A percentile compares a stretch with the other conserved stretches of the same genome.
phyloP scores from a whole-genome alignment of 1,140 invertebrate genomes.

The Prorops nasuta region DNA sequence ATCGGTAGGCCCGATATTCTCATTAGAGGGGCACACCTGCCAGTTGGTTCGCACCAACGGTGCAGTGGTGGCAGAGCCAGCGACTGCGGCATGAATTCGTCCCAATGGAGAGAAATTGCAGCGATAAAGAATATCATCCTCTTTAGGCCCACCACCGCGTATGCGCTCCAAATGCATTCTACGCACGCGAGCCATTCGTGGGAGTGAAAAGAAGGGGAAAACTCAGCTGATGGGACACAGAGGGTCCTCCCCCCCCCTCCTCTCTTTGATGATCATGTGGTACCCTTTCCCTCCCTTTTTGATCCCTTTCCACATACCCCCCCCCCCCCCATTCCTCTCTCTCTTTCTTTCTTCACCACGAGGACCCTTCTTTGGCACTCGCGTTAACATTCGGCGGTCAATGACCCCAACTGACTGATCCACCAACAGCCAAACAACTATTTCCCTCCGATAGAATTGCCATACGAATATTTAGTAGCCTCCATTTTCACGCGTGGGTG shows the following conservation, averaged over 20 bases:
- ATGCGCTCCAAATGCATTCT: constrained; percentile 42
- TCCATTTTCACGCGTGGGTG: no score
- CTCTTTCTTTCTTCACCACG: constrained; percentile 15
- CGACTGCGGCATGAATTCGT: constrained; percentile 25
- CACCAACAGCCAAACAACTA: constrained; percentile 49
- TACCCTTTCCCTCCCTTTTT: constrained; percentile 12
- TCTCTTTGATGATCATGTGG: no score
- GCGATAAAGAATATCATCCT: constrained; percentile 33
- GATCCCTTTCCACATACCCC: not conserved
- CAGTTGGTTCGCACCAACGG: constrained; percentile 20
- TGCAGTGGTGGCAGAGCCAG: not conserved
- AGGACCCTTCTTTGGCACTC: constrained; percentile 32
- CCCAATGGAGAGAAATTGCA: constrained; percentile 27
- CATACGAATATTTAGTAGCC: no score
- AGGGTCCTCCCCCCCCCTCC: not conserved
- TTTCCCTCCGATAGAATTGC: constrained; percentile 44
- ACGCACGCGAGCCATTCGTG: constrained; percentile 34
- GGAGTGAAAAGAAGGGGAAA: constrained; percentile 13
- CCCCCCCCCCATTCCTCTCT: constrained; percentile 1
- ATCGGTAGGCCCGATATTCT: not conserved
- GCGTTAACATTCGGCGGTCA: constrained; percentile 51
- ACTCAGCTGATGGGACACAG: constrained; percentile 18
- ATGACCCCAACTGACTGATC: constrained; percentile 50
- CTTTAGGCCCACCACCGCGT: constrained; percentile 26
- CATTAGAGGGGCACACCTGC: constrained; percentile 25